phyloP scores from a whole-genome alignment of 1,140 invertebrate species.

The Magallana angulata region DNA sequence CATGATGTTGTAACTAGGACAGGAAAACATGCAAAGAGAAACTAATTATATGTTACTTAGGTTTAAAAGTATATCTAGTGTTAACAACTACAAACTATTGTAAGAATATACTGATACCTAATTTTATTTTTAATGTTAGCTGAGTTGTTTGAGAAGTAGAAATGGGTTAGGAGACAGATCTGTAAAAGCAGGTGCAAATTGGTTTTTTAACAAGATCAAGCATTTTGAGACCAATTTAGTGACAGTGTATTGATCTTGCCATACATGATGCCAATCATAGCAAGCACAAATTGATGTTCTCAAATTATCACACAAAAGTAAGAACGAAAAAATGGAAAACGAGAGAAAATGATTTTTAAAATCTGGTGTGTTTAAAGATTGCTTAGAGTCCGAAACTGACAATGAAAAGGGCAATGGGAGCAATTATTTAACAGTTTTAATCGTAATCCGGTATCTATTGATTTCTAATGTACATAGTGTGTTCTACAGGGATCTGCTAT shows the following conservation, averaged over 20 bases:
- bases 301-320: background rate
- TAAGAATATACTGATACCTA: no score
- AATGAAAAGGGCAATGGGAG: background rate
- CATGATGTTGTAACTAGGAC: no score
- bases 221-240: background rate
- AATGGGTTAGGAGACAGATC: no score
- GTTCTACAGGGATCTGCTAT: background rate
- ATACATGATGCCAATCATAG: background rate
- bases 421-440: conserved; percentile 18
- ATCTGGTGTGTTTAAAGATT: background rate
- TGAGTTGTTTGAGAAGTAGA: no score
- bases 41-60: no score
- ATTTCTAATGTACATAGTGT: conserved; percentile 2
- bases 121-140: no score
- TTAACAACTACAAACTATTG: no score
- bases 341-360: background rate
- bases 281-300: background rate
- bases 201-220: background rate
- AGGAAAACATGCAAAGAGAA: no score
- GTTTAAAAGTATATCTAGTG: no score
- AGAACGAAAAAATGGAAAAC: background rate
- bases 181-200: conserved; percentile 2
- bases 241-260: background rate
- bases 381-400: background rate
- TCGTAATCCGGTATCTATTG: conserved; percentile 5